A percentile compares a stretch with the other conserved stretches of the same genome.
Evolutionary conservation across 2,797 vertebrate species (phyloP).

Genomic region (Gephyroberyx darwinii): DNA sequence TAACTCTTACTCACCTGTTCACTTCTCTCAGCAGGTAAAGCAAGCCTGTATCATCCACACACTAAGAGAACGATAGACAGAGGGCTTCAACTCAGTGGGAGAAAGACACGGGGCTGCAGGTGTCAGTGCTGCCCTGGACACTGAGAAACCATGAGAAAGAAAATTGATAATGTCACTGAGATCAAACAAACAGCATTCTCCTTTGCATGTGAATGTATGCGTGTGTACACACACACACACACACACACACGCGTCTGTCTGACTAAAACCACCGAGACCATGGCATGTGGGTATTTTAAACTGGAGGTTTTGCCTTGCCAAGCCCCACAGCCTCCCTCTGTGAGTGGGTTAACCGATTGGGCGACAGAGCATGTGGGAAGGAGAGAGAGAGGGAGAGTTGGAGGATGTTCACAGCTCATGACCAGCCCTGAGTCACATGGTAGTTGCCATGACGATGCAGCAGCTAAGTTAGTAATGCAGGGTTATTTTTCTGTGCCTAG

Average conservation of each 20-base stretch:
- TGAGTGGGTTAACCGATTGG: slow-evolving; percentile 68
- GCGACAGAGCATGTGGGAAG: slow-evolving; percentile 54
- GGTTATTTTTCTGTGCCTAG: slow-evolving; percentile 47
- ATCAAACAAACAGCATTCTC: background rate
- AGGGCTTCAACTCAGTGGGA: background rate
- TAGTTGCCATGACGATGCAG: slow-evolving; percentile 70
- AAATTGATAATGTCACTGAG: slow-evolving; percentile 2
- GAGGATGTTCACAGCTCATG: slow-evolving; percentile 69
- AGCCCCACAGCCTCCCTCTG: slow-evolving; percentile 55
- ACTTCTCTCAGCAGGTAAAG: slow-evolving; percentile 42
- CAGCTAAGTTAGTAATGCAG: slow-evolving; percentile 68
- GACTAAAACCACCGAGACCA: background rate
- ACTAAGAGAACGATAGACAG: slow-evolving; percentile 11
- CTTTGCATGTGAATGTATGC: background rate
- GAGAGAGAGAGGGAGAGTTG: slow-evolving; percentile 39
- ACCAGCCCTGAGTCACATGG: slow-evolving; percentile 69
- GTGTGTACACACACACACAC: slow-evolving; percentile 3
- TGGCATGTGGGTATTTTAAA: slow-evolving; percentile 44
- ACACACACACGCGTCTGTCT: background rate
- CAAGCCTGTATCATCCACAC: slow-evolving; percentile 30
- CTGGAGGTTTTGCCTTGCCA: slow-evolving; percentile 48
- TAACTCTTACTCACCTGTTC: slow-evolving; percentile 1
- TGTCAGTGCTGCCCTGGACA: background rate
- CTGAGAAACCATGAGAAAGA: background rate
- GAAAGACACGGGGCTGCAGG: background rate